These are phyloP conservation scores for Gryon sp. DNA, from an alignment of 1,140 invertebrate genomes.

Conservation along the genomic window DNA sequence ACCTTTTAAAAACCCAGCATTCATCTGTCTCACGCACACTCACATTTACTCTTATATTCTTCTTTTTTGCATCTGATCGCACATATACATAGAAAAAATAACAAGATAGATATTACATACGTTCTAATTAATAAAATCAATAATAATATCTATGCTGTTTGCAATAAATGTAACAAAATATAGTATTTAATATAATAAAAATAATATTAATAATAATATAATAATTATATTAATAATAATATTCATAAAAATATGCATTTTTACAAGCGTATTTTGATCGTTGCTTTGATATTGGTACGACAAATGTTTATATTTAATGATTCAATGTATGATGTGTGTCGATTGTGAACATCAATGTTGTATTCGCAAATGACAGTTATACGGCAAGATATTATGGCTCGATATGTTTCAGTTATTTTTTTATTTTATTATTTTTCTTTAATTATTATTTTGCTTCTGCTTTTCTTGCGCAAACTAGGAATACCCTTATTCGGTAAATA, in stretches of 20 bases:
- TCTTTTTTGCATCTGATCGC: slow-evolving; percentile 17
- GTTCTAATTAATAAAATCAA: slow-evolving; percentile 74
- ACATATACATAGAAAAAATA: slow-evolving; percentile 56
- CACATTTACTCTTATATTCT: slow-evolving; percentile 23
- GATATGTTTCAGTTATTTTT: neutral
- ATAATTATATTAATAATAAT: too few relatives aligned
- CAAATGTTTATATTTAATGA: slow-evolving; percentile 53
- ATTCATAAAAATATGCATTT: slow-evolving; percentile 75
- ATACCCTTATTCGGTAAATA: slow-evolving; percentile 53
- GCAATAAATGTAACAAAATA: slow-evolving; percentile 80
- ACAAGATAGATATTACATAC: slow-evolving; percentile 60
- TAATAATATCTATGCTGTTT: slow-evolving; percentile 77
- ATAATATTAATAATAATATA: slow-evolving; percentile 37
- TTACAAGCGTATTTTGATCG: slow-evolving; percentile 80
- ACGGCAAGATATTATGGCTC: slow-evolving; percentile 59
- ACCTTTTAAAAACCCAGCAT: slow-evolving; percentile 38
- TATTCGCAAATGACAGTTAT: slow-evolving; percentile 10
- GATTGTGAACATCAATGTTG: slow-evolving; percentile 22
- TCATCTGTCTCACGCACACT: slow-evolving; percentile 26
- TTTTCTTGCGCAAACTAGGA: slow-evolving; percentile 23
- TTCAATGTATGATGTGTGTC: slow-evolving; percentile 25
- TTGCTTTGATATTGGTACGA: slow-evolving; percentile 76
- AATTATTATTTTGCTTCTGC: neutral
- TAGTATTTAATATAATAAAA: slow-evolving; percentile 73
- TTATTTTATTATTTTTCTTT: neutral